Base-by-base conservation (phyloP, 2,888 invertebrate species). In the Amblyjoppa fuscipennis region DNA sequence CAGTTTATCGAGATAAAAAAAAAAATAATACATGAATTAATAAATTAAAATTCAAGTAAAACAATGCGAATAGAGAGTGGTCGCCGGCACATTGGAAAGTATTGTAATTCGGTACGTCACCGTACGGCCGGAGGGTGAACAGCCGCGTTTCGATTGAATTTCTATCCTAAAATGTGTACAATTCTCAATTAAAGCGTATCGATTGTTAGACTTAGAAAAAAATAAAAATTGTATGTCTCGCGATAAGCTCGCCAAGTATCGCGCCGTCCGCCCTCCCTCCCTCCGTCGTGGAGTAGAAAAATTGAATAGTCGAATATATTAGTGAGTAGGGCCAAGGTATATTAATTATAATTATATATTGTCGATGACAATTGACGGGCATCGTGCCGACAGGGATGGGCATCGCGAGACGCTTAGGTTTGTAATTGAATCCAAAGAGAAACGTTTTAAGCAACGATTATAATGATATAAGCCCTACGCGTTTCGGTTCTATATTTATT, bases 391-490 rank as follows among this genome's bases (percentile, higher is more conserved):
- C 74, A 7, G 68, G 38, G 51, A 41, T 74, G 45, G 56, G 59
- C 73, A 70, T 74, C 77, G 74, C 82, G 82, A 79, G 82, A 84
- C 78, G 75, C 20, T 74, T 82, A 83, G 77, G 64, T 84, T 83
- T 74, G 80, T 82, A 86, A 80, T 86, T 74, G 80, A 88, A 85
- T 85, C 88, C 88, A 87, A 88, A 88, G 87, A 87, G 59, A 83
- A 87, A 86, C 75, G 81, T 86, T 78, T 78, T 84, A 79, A 85
- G 74, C 74, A 84, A 87, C 87, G 87, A 87, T 81, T 85, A 76
- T 41, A 70, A 76, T 83, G 83, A 53, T 85, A 68, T 76, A 87
- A 87, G 87, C 87, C 87, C 87, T 87, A 83, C 66, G 64, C 80
- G 73, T 84, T 84, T 87, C 71, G 84, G 77, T 83, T 86, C 74